A percentile compares a stretch with the other conserved stretches of the same genome.
These are phyloP conservation scores for Blastobasis adustella DNA, from an alignment of 2,888 invertebrate genomes.

Conservation along the genomic window DNA sequence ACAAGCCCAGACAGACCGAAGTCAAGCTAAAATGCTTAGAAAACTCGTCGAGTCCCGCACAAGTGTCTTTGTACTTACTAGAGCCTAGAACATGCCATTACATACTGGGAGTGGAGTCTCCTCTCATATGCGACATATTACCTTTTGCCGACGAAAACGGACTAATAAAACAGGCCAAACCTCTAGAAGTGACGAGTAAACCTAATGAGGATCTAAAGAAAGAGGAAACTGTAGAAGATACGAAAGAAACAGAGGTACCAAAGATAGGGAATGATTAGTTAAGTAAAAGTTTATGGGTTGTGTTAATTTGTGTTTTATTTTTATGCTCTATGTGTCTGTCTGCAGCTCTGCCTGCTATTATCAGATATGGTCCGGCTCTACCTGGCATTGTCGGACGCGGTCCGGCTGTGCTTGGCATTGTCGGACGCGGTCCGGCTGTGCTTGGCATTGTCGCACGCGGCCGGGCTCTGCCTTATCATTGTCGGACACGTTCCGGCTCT, in stretches of 20 bases:
- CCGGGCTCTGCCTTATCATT: too few relatives aligned
- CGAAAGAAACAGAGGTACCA: constrained; percentile 24
- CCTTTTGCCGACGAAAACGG: constrained; percentile 88
- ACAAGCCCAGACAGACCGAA: constrained; percentile 87
- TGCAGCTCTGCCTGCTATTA: too few relatives aligned
- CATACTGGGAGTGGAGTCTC: constrained; percentile 94
- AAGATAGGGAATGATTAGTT: constrained; percentile 46
- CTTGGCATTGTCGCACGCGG: too few relatives aligned
- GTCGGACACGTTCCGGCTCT: too few relatives aligned
- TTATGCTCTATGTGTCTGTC: too few relatives aligned
- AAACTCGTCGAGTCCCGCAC: constrained; percentile 81
- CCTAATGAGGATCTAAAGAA: constrained; percentile 21
- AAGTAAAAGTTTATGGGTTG: constrained; percentile 10
- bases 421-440: too few relatives aligned
- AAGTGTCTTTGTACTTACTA: constrained; percentile 89
- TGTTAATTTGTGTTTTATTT: neutral
- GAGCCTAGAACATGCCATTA: constrained; percentile 97
- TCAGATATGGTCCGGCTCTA: neutral
- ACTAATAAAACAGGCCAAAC: constrained; percentile 53
- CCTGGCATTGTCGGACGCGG: too few relatives aligned
- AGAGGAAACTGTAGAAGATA: constrained; percentile 23
- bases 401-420: too few relatives aligned
- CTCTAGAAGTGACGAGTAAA: constrained; percentile 21
- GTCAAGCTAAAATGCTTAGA: constrained; percentile 87
- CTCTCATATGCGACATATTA: constrained; percentile 90